phyloP scores from a whole-genome alignment of 2,113 vertebrate genomes.

The Cyphomyrus plagiostoma region DNA sequence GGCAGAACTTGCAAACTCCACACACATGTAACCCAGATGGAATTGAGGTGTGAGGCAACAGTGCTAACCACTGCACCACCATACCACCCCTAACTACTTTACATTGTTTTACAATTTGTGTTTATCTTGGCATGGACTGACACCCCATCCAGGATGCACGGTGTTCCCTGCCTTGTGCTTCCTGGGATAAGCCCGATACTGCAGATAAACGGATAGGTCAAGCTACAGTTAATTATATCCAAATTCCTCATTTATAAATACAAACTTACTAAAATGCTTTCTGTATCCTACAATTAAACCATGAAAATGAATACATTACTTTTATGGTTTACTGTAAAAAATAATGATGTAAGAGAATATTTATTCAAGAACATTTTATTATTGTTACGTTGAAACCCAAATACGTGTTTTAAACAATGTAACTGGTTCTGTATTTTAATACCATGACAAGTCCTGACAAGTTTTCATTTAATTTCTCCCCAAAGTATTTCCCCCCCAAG shows the following conservation, averaged over 20 bases:
- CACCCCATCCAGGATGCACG: neutral
- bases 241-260: neutral
- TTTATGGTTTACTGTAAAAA: neutral
- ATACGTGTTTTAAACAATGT: constrained; percentile 63
- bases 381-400: constrained; percentile 59
- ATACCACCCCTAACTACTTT: neutral
- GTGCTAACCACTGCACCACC: too few species aligned
- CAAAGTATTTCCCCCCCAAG: constrained; percentile 18
- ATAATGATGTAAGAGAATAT: neutral
- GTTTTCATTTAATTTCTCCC: constrained; percentile 19
- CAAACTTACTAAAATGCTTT: neutral
- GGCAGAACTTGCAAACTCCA: too few species aligned
- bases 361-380: constrained; percentile 63
- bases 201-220: neutral
- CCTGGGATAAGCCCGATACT: neutral
- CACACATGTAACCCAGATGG: too few species aligned
- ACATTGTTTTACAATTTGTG: neutral
- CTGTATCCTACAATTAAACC: neutral
- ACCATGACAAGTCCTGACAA: constrained; percentile 56
- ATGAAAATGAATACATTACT: neutral
- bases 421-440: constrained; percentile 58
- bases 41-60: too few species aligned
- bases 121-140: neutral
- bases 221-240: neutral
- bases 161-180: neutral